Conservation (phyloP, 2,113 vertebrate genomes). For the Limanda limanda region DNA sequence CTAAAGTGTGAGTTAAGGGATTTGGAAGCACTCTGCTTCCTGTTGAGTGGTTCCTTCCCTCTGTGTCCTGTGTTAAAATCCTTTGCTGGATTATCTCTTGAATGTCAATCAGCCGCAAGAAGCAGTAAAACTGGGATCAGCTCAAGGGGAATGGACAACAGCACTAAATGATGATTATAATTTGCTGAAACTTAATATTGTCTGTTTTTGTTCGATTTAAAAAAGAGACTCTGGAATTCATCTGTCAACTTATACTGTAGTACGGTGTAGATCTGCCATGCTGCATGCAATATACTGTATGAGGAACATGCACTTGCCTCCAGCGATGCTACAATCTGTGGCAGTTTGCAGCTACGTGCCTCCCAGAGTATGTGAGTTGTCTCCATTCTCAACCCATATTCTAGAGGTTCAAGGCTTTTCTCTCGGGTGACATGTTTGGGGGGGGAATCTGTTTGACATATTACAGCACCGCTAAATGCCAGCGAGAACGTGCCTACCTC, state of each 20-base stretch:
- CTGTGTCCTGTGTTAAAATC: conserved; percentile 2
- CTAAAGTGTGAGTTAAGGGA: conserved; percentile 35
- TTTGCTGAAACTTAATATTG: background rate
- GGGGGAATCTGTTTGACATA: conserved; percentile 40
- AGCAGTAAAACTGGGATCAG: background rate
- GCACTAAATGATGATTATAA: background rate
- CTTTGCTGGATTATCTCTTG: conserved; percentile 42
- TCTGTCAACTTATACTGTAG: background rate
- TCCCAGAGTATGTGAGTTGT: too few relatives aligned
- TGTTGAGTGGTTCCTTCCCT: conserved; percentile 17
- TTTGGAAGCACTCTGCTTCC: conserved; percentile 42
- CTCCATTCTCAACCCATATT: background rate
- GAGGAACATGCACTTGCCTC: background rate
- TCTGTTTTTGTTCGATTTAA: background rate
- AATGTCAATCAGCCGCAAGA: conserved; percentile 33
- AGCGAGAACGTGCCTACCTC: conserved; percentile 17
- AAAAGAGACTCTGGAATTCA: background rate
- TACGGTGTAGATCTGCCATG: background rate
- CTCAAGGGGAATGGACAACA: background rate
- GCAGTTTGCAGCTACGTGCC: background rate
- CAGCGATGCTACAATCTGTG: background rate
- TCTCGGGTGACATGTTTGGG: conserved; percentile 43
- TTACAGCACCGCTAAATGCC: conserved; percentile 48
- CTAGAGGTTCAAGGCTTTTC: conserved; percentile 23
- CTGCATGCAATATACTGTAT: background rate